phyloP scores from a whole-genome alignment of 2,888 invertebrate genomes.

The Osmoderma eremita region DNA sequence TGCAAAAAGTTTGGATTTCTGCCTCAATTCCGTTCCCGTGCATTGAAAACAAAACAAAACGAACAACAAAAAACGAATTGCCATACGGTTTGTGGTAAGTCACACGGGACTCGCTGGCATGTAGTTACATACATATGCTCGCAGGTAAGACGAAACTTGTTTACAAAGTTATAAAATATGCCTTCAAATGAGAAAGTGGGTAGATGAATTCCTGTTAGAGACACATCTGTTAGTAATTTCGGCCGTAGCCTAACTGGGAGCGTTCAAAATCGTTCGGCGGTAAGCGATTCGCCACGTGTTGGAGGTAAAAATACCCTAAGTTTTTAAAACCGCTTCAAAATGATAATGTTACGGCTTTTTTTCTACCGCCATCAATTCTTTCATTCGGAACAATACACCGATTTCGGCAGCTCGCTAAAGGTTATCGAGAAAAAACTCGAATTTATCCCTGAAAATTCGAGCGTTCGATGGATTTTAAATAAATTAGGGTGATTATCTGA shows the following conservation, averaged over 20 bases:
- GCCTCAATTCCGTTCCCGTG: too few relatives aligned
- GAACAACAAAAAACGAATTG: conserved; percentile 19
- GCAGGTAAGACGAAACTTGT: conserved; percentile 34
- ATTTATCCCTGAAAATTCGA: conserved; percentile 7
- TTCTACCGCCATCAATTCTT: neutral
- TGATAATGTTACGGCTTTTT: conserved; percentile 12
- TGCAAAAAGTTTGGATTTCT: too few relatives aligned
- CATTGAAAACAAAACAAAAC: conserved; percentile 10
- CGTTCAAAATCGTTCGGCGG: conserved; percentile 5
- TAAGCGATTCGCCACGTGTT: conserved; percentile 2
- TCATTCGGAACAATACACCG: neutral
- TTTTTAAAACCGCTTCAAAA: conserved; percentile 18
- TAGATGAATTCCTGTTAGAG: conserved; percentile 35
- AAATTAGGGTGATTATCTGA: conserved; percentile 30
- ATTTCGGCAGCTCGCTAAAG: neutral
- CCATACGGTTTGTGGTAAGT: conserved; percentile 26
- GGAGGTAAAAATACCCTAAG: neutral
- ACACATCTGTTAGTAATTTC: conserved; percentile 33
- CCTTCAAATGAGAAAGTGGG: conserved; percentile 38
- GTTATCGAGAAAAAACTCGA: neutral
- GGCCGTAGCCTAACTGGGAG: conserved; percentile 5
- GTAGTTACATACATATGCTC: too few relatives aligned
- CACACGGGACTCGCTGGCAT: neutral
- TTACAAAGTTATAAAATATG: conserved; percentile 39
- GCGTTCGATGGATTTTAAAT: conserved; percentile 31